phyloP scores from a whole-genome alignment of 2,113 vertebrate genomes.

The Pitta sordida region DNA sequence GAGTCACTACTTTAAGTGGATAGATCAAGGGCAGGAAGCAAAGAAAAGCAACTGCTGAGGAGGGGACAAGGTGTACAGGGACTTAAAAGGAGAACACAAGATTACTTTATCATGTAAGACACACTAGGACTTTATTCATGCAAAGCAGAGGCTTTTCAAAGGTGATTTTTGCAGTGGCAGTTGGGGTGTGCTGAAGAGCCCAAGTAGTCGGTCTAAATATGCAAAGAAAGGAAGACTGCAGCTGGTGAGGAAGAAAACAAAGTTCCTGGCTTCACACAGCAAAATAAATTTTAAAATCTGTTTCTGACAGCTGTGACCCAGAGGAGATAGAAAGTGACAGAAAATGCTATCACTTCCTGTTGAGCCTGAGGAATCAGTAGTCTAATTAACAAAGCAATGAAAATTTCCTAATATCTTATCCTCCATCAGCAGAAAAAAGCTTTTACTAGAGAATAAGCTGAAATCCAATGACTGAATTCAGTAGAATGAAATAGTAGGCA shows the following conservation, averaged over 20 bases:
- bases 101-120: neutral
- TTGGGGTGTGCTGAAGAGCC: neutral
- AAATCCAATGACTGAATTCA: neutral
- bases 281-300: neutral
- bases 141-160: neutral
- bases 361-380: neutral
- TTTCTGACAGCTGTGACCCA: neutral
- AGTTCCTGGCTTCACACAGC: neutral
- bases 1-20: neutral
- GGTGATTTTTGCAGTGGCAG: neutral
- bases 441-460: neutral
- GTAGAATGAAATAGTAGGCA: neutral
- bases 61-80: neutral
- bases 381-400: neutral
- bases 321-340: neutral
- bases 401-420: neutral
- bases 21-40: neutral
- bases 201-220: neutral
- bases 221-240: neutral
- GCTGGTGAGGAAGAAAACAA: neutral
- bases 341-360: neutral
- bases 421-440: neutral
- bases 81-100: neutral
- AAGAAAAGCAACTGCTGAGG: neutral
- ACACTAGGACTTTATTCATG: neutral